Conservation (phyloP, 2,888 invertebrate genomes). For the Azorinus chamasolen region DNA sequence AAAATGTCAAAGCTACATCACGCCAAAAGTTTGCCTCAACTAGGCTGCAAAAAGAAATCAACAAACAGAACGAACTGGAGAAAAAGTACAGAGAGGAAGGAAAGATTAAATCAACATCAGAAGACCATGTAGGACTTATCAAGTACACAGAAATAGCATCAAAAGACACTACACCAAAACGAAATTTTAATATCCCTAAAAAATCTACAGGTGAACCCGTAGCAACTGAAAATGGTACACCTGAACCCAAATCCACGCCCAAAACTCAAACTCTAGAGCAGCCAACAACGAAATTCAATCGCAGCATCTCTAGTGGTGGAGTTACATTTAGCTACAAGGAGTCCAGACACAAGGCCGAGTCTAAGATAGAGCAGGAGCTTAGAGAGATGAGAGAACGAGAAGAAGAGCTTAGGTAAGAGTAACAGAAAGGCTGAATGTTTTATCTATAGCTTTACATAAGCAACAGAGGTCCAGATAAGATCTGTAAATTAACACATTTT, state of each 20-base stretch:
- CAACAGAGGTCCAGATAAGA: too few relatives aligned
- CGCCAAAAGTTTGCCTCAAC: constrained; percentile 87
- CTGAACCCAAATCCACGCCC: constrained; percentile 50
- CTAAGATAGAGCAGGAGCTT: constrained; percentile 95
- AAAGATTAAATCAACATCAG: constrained; percentile 88
- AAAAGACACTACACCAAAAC: constrained; percentile 70
- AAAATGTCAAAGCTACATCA: constrained; percentile 44
- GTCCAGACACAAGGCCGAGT: constrained; percentile 94
- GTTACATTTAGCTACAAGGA: constrained; percentile 88
- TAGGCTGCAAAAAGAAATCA: constrained; percentile 95
- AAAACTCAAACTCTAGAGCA: constrained; percentile 34
- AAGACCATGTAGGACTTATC: constrained; percentile 88
- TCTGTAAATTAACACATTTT: too few relatives aligned
- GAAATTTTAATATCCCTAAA: constrained; percentile 75
- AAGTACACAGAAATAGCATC: constrained; percentile 77
- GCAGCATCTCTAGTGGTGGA: constrained; percentile 59
- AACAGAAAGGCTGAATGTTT: too few relatives aligned
- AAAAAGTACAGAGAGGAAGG: constrained; percentile 91
- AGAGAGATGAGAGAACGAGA: constrained; percentile 94
- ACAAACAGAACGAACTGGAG: constrained; percentile 94
- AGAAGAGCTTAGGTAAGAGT: constrained; percentile 91
- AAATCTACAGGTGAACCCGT: constrained; percentile 42
- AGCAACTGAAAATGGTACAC: constrained; percentile 54
- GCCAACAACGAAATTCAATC: constrained; percentile 47
- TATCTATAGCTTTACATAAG: background rate